Evolutionary conservation across 2,797 vertebrate species (phyloP).

Genomic region (Xiphorhynchus erythropygius): DNA sequence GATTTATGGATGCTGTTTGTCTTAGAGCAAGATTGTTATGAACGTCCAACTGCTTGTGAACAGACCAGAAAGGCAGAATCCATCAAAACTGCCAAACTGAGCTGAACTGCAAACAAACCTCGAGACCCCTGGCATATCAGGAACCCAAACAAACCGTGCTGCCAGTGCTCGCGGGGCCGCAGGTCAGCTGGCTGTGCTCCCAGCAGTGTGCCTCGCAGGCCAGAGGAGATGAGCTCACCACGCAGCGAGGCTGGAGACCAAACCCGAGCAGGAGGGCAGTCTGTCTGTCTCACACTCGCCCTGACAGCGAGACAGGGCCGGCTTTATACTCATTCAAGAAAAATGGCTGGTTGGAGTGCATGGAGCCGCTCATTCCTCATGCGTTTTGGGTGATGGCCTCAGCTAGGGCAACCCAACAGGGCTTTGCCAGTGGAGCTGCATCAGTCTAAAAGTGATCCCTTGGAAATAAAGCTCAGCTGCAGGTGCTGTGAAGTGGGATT

Average conservation of each 20-base stretch:
- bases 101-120: conserved; percentile 44
- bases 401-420: accelerated
- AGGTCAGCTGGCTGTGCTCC: conserved; percentile 46
- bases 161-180: neutral
- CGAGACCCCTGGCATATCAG: conserved; percentile 24
- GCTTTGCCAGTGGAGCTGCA: accelerated
- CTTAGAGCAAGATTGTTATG: conserved; percentile 1
- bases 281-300: neutral
- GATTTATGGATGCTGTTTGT: conserved; percentile 41
- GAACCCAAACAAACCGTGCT: conserved; percentile 39
- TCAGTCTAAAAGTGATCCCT: neutral
- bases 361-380: accelerated
- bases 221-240: conserved; percentile 18
- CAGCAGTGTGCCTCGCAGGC: neutral
- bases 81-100: neutral
- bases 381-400: neutral
- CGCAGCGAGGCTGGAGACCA: neutral
- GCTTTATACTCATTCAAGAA: neutral
- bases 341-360: neutral
- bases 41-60: neutral
- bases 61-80: conserved; percentile 19
- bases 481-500: neutral
- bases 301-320: neutral
- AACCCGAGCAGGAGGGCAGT: neutral
- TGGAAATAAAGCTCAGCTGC: neutral